phyloP scores from a whole-genome alignment of 2,888 invertebrate species.

The Epinotia brunnichana region DNA sequence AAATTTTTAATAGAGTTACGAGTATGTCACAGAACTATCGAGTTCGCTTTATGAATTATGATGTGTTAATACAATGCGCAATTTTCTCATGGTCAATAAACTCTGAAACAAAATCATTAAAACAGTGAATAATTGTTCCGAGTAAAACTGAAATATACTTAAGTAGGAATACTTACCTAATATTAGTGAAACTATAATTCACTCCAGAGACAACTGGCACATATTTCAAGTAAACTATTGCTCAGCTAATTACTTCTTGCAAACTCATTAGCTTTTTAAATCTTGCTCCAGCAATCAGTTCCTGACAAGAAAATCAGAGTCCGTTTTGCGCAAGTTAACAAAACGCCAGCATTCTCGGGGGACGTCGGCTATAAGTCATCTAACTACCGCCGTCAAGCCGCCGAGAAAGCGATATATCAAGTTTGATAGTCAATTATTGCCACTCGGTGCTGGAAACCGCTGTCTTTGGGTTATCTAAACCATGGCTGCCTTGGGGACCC shows the following conservation, averaged over 20 bases:
- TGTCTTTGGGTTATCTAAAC: conserved; percentile 70
- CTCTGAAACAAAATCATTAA: conserved; percentile 1
- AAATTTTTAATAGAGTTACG: not conserved
- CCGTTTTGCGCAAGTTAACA: conserved; percentile 61
- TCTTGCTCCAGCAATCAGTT: conserved; percentile 32
- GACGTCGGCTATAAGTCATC: conserved; percentile 74
- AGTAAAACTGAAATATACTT: conserved; percentile 2
- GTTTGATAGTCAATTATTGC: conserved; percentile 82
- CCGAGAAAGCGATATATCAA: conserved; percentile 79
- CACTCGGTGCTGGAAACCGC: conserved; percentile 73
- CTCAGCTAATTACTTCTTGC: conserved; percentile 27
- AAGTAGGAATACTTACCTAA: conserved; percentile 7
- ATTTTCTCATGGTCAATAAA: not conserved
- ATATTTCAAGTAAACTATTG: conserved; percentile 27
- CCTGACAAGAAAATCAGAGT: conserved; percentile 53
- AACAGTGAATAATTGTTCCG: not conserved
- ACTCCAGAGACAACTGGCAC: conserved; percentile 12
- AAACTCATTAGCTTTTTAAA: conserved; percentile 40
- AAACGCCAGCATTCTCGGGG: conserved; percentile 67
- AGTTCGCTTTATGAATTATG: not conserved
- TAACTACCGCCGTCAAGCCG: conserved; percentile 73
- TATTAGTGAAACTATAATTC: conserved; percentile 10
- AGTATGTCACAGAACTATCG: not conserved
- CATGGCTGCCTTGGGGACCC: conserved; percentile 60
- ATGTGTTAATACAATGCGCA: not conserved